Evolutionary conservation across 2,888 invertebrate genomes (phyloP).

Genomic region (Leucoma salicis): DNA sequence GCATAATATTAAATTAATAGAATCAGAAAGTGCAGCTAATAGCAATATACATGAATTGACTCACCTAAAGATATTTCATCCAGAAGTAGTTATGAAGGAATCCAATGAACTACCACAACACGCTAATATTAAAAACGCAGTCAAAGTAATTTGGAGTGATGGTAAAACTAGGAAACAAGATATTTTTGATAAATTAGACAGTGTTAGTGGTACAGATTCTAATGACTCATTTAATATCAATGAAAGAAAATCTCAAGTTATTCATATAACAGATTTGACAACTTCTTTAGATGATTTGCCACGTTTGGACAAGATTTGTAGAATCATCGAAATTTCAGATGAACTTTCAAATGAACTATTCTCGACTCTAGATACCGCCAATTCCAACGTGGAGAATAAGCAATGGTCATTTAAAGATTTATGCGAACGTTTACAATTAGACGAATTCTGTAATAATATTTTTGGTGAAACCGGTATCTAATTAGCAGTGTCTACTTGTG

Average conservation of each 20-base stretch:
- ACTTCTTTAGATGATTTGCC: slow-evolving; percentile 65
- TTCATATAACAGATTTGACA: slow-evolving; percentile 60
- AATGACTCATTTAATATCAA: slow-evolving; percentile 61
- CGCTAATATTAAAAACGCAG: slow-evolving; percentile 30
- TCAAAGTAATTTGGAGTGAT: slow-evolving; percentile 33
- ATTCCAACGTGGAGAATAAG: slow-evolving; percentile 25
- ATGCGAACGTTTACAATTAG: slow-evolving; percentile 65
- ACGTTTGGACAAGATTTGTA: slow-evolving; percentile 68
- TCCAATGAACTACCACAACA: slow-evolving; percentile 25
- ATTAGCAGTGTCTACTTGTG: not conserved
- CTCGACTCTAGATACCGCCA: slow-evolving; percentile 43
- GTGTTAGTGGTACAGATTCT: slow-evolving; percentile 60
- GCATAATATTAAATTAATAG: slow-evolving; percentile 34
- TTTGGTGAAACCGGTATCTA: slow-evolving; percentile 45
- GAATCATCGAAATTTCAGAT: slow-evolving; percentile 75
- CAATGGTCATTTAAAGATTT: slow-evolving; percentile 73
- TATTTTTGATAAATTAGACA: slow-evolving; percentile 70
- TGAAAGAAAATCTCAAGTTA: slow-evolving; percentile 62
- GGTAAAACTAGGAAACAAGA: slow-evolving; percentile 43
- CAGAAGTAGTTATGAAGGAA: slow-evolving; percentile 15
- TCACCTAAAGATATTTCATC: not conserved
- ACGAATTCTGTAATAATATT: slow-evolving; percentile 68
- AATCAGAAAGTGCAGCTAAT: not conserved
- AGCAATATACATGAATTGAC: not conserved
- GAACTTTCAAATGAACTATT: slow-evolving; percentile 68